Conservation (phyloP, 1,140 invertebrate species). For the Mya arenaria region DNA sequence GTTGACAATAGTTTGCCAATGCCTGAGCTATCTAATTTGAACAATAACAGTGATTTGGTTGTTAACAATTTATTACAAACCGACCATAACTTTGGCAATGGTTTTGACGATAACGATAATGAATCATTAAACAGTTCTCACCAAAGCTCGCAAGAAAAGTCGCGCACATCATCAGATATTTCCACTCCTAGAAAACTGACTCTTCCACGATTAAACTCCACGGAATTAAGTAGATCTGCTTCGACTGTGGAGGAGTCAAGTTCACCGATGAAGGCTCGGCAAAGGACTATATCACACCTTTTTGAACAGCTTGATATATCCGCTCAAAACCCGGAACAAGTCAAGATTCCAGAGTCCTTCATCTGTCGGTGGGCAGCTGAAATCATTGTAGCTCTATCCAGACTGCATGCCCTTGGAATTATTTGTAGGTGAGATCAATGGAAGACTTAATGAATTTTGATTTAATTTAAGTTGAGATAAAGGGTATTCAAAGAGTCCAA, state of each 20-base stretch:
- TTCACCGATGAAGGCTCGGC: constrained; percentile 72
- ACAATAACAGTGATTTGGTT: constrained; percentile 18
- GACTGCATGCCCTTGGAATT: constrained; percentile 85
- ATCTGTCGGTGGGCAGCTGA: constrained; percentile 87
- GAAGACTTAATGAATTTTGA: no score
- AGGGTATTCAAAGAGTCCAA: no score
- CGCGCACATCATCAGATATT: constrained; percentile 26
- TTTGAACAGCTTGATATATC: constrained; percentile 74
- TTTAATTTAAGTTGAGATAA: no score
- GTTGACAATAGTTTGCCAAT: no score
- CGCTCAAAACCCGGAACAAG: constrained; percentile 58
- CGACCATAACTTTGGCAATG: neutral
- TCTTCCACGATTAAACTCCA: constrained; percentile 68
- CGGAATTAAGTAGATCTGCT: constrained; percentile 70
- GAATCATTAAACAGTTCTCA: constrained; percentile 12
- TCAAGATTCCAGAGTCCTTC: constrained; percentile 81
- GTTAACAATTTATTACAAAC: constrained; percentile 2
- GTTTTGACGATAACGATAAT: neutral
- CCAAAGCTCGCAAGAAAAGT: constrained; percentile 1
- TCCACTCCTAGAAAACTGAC: constrained; percentile 55
- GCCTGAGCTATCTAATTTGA: no score
- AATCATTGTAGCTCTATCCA: constrained; percentile 86
- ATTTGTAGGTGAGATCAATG: constrained; percentile 80
- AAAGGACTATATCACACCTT: constrained; percentile 71
- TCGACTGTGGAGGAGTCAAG: constrained; percentile 74